phyloP scores from a whole-genome alignment of 2,797 vertebrate species.

The Tenualosa thibaudeaui region DNA sequence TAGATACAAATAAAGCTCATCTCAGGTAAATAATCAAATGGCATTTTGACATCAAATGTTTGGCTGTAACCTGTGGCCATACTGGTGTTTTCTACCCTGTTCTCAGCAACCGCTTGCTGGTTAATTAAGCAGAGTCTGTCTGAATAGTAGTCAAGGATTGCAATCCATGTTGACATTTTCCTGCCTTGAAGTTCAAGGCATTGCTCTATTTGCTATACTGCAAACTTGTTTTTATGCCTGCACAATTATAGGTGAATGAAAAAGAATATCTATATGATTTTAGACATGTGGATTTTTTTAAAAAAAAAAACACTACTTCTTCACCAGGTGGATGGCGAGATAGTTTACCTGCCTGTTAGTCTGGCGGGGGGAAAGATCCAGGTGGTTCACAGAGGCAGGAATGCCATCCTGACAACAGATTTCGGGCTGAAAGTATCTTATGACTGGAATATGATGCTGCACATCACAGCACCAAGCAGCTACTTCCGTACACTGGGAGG shows the following conservation, averaged over 20 bases:
- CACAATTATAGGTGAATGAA: background rate
- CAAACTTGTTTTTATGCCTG: background rate
- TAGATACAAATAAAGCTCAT: background rate
- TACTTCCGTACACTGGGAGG: conserved; percentile 69
- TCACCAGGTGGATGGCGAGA: conserved; percentile 67
- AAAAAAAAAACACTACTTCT: background rate
- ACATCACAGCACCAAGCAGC: conserved; percentile 61
- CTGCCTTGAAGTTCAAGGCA: too few species aligned
- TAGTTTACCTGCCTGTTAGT: conserved; percentile 61
- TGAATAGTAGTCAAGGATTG: background rate
- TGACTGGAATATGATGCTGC: conserved; percentile 74
- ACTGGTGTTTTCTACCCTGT: background rate
- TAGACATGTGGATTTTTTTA: background rate
- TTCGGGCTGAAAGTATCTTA: conserved; percentile 76
- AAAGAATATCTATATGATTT: background rate
- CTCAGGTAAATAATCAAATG: background rate
- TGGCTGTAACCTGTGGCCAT: background rate
- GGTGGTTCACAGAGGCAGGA: conserved; percentile 63
- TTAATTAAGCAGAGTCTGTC: background rate
- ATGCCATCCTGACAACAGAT: conserved; percentile 57
- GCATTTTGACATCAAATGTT: background rate
- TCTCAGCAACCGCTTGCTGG: background rate
- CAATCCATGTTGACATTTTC: background rate
- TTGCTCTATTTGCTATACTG: background rate
- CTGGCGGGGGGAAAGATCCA: conserved; percentile 60